These are phyloP conservation scores for Corythornis vintsioides DNA, from an alignment of 2,113 vertebrate species.

Conservation along the genomic window DNA sequence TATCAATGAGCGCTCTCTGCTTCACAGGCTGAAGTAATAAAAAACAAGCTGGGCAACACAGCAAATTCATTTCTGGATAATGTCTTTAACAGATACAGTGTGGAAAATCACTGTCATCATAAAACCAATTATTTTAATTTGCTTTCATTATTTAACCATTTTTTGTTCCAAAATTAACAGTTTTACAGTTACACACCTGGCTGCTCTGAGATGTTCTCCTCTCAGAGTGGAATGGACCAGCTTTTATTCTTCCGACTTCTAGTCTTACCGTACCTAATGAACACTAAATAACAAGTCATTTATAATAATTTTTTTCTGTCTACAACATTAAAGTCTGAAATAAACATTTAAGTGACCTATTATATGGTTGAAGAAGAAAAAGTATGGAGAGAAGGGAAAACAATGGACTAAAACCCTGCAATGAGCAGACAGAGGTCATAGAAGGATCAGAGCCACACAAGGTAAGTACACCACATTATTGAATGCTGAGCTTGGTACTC, in stretches of 20 bases:
- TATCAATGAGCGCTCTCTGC: not conserved
- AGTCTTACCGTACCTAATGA: constrained; percentile 89
- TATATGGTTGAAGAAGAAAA: not conserved
- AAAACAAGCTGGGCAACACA: not conserved
- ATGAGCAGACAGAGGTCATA: not conserved
- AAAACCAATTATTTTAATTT: not conserved
- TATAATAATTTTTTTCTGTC: not conserved
- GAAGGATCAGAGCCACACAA: not conserved
- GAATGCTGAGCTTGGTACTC: not conserved
- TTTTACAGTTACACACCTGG: constrained; percentile 79
- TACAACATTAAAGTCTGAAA: not conserved
- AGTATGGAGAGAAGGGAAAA: not conserved
- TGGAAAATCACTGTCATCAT: not conserved
- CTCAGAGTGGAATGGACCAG: constrained; percentile 91
- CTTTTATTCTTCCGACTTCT: constrained; percentile 92
- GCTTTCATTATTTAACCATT: not conserved
- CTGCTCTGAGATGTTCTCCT: constrained; percentile 89
- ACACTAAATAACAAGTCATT: constrained; percentile 76
- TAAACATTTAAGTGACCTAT: not conserved
- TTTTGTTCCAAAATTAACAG: not conserved
- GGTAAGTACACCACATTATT: not conserved
- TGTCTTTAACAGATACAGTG: not conserved
- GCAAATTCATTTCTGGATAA: not conserved
- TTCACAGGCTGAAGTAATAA: not conserved
- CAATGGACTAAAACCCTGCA: not conserved